Percentiles rank a stretch among this genome's conserved stretches.
Evolutionary conservation across 2,888 invertebrate species (phyloP).

Genomic region (Drosophila quinaria): DNA sequence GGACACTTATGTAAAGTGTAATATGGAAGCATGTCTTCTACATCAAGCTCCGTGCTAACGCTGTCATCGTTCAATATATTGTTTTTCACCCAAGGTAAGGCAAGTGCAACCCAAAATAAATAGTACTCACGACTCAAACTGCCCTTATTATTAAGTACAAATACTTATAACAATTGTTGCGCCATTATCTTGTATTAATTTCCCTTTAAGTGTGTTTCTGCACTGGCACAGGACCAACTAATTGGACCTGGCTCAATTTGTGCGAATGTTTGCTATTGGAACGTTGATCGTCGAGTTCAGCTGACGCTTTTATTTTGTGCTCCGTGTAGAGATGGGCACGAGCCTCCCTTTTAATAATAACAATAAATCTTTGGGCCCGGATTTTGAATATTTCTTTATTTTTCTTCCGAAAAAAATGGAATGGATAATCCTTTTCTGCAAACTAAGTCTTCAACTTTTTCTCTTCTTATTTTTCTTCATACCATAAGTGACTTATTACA

Average conservation of each 20-base stretch:
- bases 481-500: too few relatives aligned
- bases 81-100: conserved; percentile 86
- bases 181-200: neutral
- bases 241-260: neutral
- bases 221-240: neutral
- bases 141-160: neutral
- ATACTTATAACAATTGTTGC: neutral
- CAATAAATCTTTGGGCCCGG: too few relatives aligned
- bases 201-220: neutral
- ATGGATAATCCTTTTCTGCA: too few relatives aligned
- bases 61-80: conserved; percentile 86
- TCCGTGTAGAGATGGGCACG: too few relatives aligned
- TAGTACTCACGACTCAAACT: neutral
- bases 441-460: too few relatives aligned
- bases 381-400: too few relatives aligned
- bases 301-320: too few relatives aligned
- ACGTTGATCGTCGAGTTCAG: too few relatives aligned
- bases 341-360: too few relatives aligned
- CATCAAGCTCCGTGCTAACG: conserved; percentile 85
- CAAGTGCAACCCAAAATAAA: neutral
- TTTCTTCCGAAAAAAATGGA: too few relatives aligned
- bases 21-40: conserved; percentile 86
- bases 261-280: neutral
- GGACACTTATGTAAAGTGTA: conserved; percentile 79
- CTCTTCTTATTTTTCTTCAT: too few relatives aligned